Percentiles rank a stretch among this genome's conserved stretches.
Evolutionary conservation across 2,888 invertebrate species (phyloP).

Genomic region (Spilarctia lutea): DNA sequence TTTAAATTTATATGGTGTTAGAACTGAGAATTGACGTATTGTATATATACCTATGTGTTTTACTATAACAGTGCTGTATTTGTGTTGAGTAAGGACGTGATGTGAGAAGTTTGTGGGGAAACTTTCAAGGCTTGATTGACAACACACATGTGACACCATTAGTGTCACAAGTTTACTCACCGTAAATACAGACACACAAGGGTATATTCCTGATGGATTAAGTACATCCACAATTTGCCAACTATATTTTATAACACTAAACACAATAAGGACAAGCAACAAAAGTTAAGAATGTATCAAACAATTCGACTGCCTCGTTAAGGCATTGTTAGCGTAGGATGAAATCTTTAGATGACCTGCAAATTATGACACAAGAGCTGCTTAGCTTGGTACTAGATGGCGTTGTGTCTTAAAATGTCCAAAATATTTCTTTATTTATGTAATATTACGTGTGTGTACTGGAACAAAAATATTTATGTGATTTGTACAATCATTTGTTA

Average conservation of each 20-base stretch:
- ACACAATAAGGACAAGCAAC: background rate
- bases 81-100: constrained; percentile 3
- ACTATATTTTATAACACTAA: background rate
- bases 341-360: too few species aligned
- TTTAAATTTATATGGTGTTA: background rate
- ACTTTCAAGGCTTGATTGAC: background rate
- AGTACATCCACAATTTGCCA: background rate
- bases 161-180: background rate
- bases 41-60: background rate
- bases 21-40: background rate
- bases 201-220: background rate
- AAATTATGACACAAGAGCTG: too few species aligned
- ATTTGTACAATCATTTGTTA: too few species aligned
- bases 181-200: background rate
- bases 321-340: too few species aligned
- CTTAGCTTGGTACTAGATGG: too few species aligned
- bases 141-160: background rate
- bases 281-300: too few species aligned
- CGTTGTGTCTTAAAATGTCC: too few species aligned
- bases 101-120: background rate
- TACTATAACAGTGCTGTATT: background rate
- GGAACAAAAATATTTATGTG: too few species aligned
- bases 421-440: too few species aligned
- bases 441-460: too few species aligned
- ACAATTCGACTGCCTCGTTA: too few species aligned